phyloP scores from a whole-genome alignment of 2,113 vertebrate species.

The Anoplopoma fimbria region DNA sequence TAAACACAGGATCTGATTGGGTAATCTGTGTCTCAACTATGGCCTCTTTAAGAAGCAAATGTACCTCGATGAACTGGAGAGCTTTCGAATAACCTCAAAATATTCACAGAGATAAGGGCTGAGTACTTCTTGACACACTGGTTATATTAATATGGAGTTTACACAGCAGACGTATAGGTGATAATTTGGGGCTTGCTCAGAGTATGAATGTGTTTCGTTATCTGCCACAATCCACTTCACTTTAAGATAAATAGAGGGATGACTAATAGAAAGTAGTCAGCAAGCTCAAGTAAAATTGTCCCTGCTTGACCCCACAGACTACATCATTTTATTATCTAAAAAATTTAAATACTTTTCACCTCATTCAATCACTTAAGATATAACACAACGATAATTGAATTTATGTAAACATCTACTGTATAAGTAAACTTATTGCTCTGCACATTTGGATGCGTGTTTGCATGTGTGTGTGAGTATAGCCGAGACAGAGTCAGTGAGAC shows the following conservation, averaged over 20 bases:
- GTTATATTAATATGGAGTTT: constrained; percentile 50
- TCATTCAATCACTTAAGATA: not conserved
- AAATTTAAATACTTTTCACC: not conserved
- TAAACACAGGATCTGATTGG: constrained; percentile 64
- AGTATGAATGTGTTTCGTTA: not conserved
- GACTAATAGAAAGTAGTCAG: constrained; percentile 13
- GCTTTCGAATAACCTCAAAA: constrained; percentile 42
- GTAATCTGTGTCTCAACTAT: constrained; percentile 61
- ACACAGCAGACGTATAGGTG: not conserved
- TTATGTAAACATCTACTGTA: not conserved
- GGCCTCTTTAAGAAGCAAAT: constrained; percentile 51
- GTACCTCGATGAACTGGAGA: constrained; percentile 35
- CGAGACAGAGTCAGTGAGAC: constrained; percentile 5
- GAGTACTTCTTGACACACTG: constrained; percentile 33
- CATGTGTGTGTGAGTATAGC: not conserved
- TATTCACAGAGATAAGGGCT: constrained; percentile 60
- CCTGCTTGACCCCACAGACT: not conserved
- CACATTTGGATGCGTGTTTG: not conserved
- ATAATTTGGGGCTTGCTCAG: not conserved
- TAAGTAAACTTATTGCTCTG: not conserved
- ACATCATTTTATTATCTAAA: not conserved
- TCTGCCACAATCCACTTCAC: constrained; percentile 3
- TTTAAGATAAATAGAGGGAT: not conserved
- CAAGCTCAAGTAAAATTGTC: not conserved
- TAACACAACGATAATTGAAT: not conserved